Base-by-base conservation (phyloP, 2,888 invertebrate genomes). In the Euzophera pinguis region DNA sequence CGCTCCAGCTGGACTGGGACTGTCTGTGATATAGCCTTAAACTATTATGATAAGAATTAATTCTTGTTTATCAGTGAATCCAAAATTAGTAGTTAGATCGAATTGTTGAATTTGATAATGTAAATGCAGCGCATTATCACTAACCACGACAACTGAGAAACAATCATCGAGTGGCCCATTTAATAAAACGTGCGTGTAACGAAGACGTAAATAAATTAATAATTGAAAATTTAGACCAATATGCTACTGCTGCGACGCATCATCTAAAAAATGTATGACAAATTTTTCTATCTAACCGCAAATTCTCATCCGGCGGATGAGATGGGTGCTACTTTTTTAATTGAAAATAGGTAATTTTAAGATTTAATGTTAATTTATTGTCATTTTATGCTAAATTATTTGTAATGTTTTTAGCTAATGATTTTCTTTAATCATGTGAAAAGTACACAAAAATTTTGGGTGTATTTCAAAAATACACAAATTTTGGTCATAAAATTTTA, bases 291-390 rank as follows among this genome's bases (percentile, higher is more conserved):
- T 6, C 8, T 32, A 2, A 22, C 22, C 22, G 5, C 5, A 22
- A n/a, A 22, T 22, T 22, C 22, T 22, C 22, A 22, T 22, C 22
- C 5, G 5, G 22, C 32, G 32, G 10, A 32, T 38, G 14, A 38
- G 38, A 17, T 9, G 10, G 41, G 41, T 41, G 41, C 41, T 41
- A 16, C n/a, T 22, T 9, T 29, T 10, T 50, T 12, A 32, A 22
- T 10, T 37, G 3, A 10, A 43, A 22, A 41, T 53, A 41, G 4
- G 37, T 35, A 35, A 13, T 32, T 16, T 8, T 45, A 45, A 32
- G 45, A 45, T 16, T n/a, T 45, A 34, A 34, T 45, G 45, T 45
- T 45, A 45, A 45, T 32, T 45, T 45, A 45, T 45, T 45, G 45
- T 45, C 3, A 32, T 34, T 32, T 13, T 45, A 34, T 45, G 32